phyloP scores from a whole-genome alignment of 2,888 invertebrate species.

The Ormyrus pomaceus region DNA sequence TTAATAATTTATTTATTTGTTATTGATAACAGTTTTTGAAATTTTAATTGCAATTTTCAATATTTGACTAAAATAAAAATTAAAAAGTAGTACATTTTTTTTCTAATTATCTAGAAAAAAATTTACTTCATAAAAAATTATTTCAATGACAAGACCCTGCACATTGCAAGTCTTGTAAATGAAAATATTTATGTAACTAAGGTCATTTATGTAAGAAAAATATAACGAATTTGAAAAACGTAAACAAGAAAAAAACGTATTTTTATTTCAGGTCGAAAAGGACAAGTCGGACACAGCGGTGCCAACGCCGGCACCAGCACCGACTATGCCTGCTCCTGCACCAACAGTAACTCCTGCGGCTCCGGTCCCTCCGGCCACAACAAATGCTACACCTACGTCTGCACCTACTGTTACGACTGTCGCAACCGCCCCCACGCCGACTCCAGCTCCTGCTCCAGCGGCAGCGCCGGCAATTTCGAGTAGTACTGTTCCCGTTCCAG shows the following conservation, averaged over 20 bases:
- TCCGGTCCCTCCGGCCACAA: not conserved
- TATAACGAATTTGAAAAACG: too few species aligned
- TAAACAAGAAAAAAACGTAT: too few species aligned
- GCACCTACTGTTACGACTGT: conserved; percentile 7
- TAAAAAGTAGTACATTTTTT: not conserved
- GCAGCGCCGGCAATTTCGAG: conserved; percentile 5
- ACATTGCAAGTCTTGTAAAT: too few species aligned
- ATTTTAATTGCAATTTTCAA: not conserved
- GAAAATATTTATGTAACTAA: too few species aligned
- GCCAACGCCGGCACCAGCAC: not conserved
- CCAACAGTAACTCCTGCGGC: not conserved
- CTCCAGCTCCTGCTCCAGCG: not conserved
- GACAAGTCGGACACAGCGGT: conserved; percentile 34
- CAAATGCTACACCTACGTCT: not conserved
- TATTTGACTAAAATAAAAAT: not conserved
- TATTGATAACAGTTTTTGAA: too few species aligned
- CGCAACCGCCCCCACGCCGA: not conserved
- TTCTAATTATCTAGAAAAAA: too few species aligned
- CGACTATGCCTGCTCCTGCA: not conserved
- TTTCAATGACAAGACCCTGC: too few species aligned
- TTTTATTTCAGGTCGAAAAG: conserved; percentile 38
- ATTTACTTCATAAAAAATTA: too few species aligned
- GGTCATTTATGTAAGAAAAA: too few species aligned
- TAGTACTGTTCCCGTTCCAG: not conserved
- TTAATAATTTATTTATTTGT: not conserved